These are phyloP conservation scores for Heliconius erato DNA, from an alignment of 2,888 invertebrate species.

Conservation along the genomic window DNA sequence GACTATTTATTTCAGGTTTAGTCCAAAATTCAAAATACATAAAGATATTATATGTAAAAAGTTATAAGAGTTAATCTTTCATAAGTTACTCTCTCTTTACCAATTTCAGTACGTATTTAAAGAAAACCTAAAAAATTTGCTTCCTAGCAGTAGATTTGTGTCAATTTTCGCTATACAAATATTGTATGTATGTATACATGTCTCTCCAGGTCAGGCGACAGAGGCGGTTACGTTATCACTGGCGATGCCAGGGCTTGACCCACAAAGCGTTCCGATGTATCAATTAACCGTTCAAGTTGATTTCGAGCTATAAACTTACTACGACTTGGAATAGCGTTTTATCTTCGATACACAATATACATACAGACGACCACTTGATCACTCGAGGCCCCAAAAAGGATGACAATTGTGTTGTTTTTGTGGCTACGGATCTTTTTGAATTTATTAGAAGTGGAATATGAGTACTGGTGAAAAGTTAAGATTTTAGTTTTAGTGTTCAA, in stretches of 20 bases:
- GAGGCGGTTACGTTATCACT: constrained; percentile 29
- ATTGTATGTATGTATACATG: not conserved
- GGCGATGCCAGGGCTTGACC: constrained; percentile 52
- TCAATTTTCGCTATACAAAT: not conserved
- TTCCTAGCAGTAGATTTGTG: not conserved
- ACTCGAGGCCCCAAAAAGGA: not conserved
- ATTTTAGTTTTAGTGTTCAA: too few species aligned
- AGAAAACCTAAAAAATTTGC: too few species aligned
- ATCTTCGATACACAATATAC: not conserved
- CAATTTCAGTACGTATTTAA: too few species aligned
- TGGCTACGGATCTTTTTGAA: not conserved
- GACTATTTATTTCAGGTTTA: too few species aligned
- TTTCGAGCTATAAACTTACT: constrained; percentile 23
- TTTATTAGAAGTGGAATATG: not conserved
- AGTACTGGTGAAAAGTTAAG: too few species aligned
- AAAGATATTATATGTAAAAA: too few species aligned
- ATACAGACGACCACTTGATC: not conserved
- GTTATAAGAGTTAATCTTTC: too few species aligned
- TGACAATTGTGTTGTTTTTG: not conserved
- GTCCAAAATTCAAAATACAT: too few species aligned
- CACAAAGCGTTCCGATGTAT: constrained; percentile 51
- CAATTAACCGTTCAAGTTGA: constrained; percentile 49
- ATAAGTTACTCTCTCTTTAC: too few species aligned
- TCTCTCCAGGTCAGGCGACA: constrained; percentile 31
- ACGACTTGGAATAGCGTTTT: not conserved